A percentile compares a stretch with the other conserved stretches of the same genome.
phyloP scores from a whole-genome alignment of 1,140 invertebrate species.

The Drosophila sucinea region DNA sequence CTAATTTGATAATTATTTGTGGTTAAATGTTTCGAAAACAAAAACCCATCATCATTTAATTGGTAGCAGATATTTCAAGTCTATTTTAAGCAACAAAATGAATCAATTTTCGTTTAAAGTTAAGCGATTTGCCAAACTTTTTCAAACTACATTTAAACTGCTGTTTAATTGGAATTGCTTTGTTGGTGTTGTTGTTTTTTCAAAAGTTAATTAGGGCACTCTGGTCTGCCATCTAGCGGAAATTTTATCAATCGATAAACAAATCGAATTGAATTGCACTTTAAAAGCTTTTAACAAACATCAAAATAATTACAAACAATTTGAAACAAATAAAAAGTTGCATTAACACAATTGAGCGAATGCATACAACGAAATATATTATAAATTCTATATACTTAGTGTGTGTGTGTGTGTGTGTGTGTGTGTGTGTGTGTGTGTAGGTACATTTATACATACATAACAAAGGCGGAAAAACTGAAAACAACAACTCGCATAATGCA shows the following conservation, averaged over 20 bases:
- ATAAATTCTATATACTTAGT: too few species aligned
- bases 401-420: not conserved
- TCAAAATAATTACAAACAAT: constrained; percentile 26
- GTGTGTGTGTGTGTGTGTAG: not conserved
- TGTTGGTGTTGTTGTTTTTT: not conserved
- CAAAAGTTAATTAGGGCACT: not conserved
- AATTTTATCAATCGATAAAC: constrained; percentile 5
- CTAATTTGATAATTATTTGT: constrained; percentile 40
- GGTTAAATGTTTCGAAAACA: constrained; percentile 16
- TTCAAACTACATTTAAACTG: not conserved
- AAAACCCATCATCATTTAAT: constrained; percentile 5
- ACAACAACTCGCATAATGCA: constrained; percentile 15
- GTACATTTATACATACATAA: constrained; percentile 8
- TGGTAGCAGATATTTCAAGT: constrained; percentile 4
- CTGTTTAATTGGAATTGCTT: not conserved
- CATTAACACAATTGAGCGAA: constrained; percentile 17
- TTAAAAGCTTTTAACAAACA: constrained; percentile 32
- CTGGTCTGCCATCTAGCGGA: not conserved
- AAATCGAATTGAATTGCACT: constrained; percentile 25
- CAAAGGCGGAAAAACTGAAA: constrained; percentile 21
- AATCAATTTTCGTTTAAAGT: constrained; percentile 6
- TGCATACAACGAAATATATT: too few species aligned
- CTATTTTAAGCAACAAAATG: constrained; percentile 6
- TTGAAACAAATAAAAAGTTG: constrained; percentile 35
- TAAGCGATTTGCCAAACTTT: not conserved